Evolutionary conservation across 2,888 invertebrate species (phyloP), one percentile per base, ranked within the genome.

Genomic region (Heteromurus nitidus): DNA sequence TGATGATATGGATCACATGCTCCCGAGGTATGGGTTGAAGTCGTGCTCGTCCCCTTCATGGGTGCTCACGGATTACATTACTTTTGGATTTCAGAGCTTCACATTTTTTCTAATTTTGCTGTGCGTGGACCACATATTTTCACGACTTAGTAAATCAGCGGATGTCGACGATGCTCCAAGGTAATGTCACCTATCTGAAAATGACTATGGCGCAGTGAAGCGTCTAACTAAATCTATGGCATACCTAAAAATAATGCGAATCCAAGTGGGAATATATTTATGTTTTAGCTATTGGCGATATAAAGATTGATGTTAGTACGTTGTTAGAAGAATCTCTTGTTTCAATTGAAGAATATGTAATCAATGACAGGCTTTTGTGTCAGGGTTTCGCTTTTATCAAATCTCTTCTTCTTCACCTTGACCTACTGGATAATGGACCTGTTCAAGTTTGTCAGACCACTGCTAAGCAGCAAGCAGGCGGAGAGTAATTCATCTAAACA

Each of bases 321-420:
- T n/a, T n/a, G n/a, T n/a, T n/a, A n/a, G n/a, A n/a, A n/a, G n/a
- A n/a, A n/a, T n/a, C n/a, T n/a, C n/a, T n/a, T n/a, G n/a, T n/a
- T n/a, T n/a, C n/a, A n/a, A n/a, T n/a, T n/a, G n/a, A n/a, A n/a
- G n/a, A n/a, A n/a, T n/a, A n/a, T n/a, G n/a, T n/a, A n/a, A n/a
- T n/a, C n/a, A n/a, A n/a, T n/a, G n/a, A n/a, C 36, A 36, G 13
- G 13, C 24, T 24, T 68, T 18, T 72, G 24, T 31, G 72, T 44
- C 62, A 80, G 80, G 74, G 64, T 80, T n/a, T 80, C 80, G 1
- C 74, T 80, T 18, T 44, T 80, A 50, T 68, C 80, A 42, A 80
- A 74, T 62, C 18, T 80, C 53, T 80, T 80, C 28, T 80, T 74
- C 68, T 80, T 80, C 64, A 62, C 74, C 7, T 53, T 80, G 7